Evolutionary conservation across 1,140 invertebrate species (phyloP).

Genomic region (Maniola jurtina): DNA sequence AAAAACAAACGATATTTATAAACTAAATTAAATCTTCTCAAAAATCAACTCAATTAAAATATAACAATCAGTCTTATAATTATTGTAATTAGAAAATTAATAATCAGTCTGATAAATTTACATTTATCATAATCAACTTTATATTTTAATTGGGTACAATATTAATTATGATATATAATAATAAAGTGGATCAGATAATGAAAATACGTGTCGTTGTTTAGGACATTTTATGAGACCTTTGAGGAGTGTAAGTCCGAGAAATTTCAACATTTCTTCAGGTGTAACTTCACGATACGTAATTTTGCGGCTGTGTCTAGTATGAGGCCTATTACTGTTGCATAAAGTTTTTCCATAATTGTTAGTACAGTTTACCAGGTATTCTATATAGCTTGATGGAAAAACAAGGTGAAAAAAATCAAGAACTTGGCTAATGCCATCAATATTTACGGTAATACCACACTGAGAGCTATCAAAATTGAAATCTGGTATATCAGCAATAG

Average conservation of each 20-base stretch:
- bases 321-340: slow-evolving; percentile 27
- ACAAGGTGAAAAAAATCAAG: too few species aligned
- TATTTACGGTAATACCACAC: too few species aligned
- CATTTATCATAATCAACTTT: too few species aligned
- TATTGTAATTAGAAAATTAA: too few species aligned
- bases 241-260: slow-evolving; percentile 43
- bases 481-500: too few species aligned
- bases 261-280: slow-evolving; percentile 38
- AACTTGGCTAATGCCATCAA: too few species aligned
- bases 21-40: slow-evolving; percentile 13
- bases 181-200: too few species aligned
- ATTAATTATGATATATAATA: too few species aligned
- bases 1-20: neutral
- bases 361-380: slow-evolving; percentile 35
- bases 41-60: slow-evolving; percentile 10
- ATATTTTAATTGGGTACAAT: too few species aligned
- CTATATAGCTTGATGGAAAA: slow-evolving; percentile 23
- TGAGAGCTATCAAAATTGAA: too few species aligned
- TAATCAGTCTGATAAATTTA: too few species aligned
- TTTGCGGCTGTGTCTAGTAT: slow-evolving; percentile 31
- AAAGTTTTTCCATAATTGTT: slow-evolving; percentile 29
- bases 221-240: slow-evolving; percentile 38
- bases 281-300: slow-evolving; percentile 11
- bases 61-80: slow-evolving; percentile 4
- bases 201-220: too few species aligned